Evolutionary conservation across 2,888 invertebrate genomes (phyloP), one percentile per base, ranked within the genome.

Genomic region (Tenthredo notha): DNA sequence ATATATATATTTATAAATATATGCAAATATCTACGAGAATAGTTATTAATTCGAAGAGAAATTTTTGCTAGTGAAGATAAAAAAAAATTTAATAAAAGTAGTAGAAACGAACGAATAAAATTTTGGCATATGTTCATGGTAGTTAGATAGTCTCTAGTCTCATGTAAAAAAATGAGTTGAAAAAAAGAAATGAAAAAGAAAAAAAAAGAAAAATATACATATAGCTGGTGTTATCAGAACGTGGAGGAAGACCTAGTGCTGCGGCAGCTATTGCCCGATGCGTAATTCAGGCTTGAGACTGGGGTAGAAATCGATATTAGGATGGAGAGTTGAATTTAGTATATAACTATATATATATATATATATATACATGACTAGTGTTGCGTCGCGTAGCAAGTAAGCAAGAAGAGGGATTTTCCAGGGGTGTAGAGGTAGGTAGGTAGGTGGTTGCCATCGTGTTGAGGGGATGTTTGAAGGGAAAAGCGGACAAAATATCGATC

Each of bases 401-500:
- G 54, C 47, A 29, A 33, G 33, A 29, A 33, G 33, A 29, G 77
- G 54, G 33, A 67, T 77, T 77, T 77, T 50, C 77, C 33, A 77
- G 47, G 47, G 50, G 77, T 33, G 54, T 77, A n/a, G 40, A 21
- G 37, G 88, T 85, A 37, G 37, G 37, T 37, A 86, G 83, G 84
- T 54, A 74, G 85, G 70, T 43, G 37, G 70, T 33, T 21, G 77
- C 29, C 29, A 33, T 77, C 29, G 54, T 7, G n/a, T n/a, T n/a
- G 21, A 21, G 80, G 70, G 86, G 54, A 58, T 80, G 85, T 85
- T 85, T 86, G 86, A 86, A 85, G 86, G 85, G 85, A 86, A 87
- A 87, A 85, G 83, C 88, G 87, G 88, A 88, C 85, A 87, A 89
- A 88, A 90, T 92, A 92, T 92, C 92, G 92, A 92, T 90, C 92